Percentiles rank a stretch among this genome's conserved stretches.
Conservation (phyloP, 2,113 vertebrate genomes). For the Engraulis encrasicolus region DNA sequence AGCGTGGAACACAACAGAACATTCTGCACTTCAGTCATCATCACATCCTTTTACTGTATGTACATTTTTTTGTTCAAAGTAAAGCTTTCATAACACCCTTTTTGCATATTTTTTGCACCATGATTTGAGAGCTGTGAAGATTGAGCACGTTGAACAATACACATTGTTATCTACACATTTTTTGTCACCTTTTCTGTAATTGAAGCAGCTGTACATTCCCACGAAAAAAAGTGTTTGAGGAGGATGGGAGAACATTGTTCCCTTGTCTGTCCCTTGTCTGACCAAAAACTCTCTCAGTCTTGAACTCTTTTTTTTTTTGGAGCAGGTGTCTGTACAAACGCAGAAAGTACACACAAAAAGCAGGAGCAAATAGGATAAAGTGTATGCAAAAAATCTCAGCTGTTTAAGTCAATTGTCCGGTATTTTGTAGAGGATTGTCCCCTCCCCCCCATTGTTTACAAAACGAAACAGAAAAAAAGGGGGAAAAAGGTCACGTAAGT, state of each 20-base stretch:
- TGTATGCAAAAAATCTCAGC: slow-evolving; percentile 72
- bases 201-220: slow-evolving; percentile 57
- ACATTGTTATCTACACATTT: slow-evolving; percentile 88
- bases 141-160: slow-evolving; percentile 82
- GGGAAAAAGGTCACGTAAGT: slow-evolving; percentile 33
- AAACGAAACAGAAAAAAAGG: slow-evolving; percentile 46
- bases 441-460: slow-evolving; percentile 60
- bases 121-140: slow-evolving; percentile 81
- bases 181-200: slow-evolving; percentile 66
- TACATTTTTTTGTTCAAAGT: slow-evolving; percentile 96
- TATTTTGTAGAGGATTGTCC: slow-evolving; percentile 38
- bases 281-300: not conserved
- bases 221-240: not conserved
- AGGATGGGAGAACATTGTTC: not conserved
- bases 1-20: slow-evolving; percentile 41
- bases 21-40: slow-evolving; percentile 65
- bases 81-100: slow-evolving; percentile 98
- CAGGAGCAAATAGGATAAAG: slow-evolving; percentile 76
- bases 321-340: slow-evolving; percentile 76
- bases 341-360: slow-evolving; percentile 72
- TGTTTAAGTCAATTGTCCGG: slow-evolving; percentile 38
- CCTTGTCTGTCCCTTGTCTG: not conserved
- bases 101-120: slow-evolving; percentile 99
- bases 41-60: slow-evolving; percentile 85
- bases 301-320: slow-evolving; percentile 53